phyloP scores from a whole-genome alignment of 1,140 invertebrate species.

The Meloidogyne exigua region DNA sequence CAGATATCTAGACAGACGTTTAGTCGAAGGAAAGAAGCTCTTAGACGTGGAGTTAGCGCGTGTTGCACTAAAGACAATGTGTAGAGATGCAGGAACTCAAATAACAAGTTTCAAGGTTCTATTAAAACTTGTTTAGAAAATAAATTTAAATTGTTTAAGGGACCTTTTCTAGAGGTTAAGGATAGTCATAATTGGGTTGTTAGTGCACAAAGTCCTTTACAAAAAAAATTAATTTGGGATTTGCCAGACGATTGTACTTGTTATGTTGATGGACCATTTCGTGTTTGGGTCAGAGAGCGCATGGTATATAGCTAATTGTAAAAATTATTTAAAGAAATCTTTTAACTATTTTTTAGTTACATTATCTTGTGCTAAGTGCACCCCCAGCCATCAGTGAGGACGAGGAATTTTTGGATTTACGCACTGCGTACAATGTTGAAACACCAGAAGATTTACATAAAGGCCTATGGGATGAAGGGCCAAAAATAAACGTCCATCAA shows the following conservation, averaged over 20 bases:
- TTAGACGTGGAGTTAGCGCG: constrained; percentile 79
- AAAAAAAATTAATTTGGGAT: constrained; percentile 74
- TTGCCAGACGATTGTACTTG: constrained; percentile 73
- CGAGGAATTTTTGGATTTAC: constrained; percentile 48
- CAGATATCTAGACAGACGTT: constrained; percentile 77
- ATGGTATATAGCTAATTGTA: constrained; percentile 7
- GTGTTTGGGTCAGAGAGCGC: constrained; percentile 76
- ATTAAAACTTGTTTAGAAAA: neutral
- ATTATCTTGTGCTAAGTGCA: constrained; percentile 81
- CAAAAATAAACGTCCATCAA: constrained; percentile 75
- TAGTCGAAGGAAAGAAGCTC: constrained; percentile 61
- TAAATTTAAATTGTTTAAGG: constrained; percentile 25
- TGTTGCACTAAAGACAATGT: constrained; percentile 81
- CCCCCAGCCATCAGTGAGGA: constrained; percentile 65
- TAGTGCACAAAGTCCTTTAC: constrained; percentile 78
- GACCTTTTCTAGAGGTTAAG: constrained; percentile 66
- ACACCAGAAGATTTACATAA: constrained; percentile 26
- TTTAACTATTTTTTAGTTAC: no score
- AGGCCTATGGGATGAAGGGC: constrained; percentile 23
- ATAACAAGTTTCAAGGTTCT: constrained; percentile 71
- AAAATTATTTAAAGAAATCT: no score
- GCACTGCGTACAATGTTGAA: neutral
- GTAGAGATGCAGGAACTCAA: constrained; percentile 75
- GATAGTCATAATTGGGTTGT: constrained; percentile 87
- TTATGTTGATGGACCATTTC: constrained; percentile 83